Percentiles rank a stretch among this genome's conserved stretches.
Conservation (phyloP, 2,797 vertebrate species). For the Tapirus indicus region DNA sequence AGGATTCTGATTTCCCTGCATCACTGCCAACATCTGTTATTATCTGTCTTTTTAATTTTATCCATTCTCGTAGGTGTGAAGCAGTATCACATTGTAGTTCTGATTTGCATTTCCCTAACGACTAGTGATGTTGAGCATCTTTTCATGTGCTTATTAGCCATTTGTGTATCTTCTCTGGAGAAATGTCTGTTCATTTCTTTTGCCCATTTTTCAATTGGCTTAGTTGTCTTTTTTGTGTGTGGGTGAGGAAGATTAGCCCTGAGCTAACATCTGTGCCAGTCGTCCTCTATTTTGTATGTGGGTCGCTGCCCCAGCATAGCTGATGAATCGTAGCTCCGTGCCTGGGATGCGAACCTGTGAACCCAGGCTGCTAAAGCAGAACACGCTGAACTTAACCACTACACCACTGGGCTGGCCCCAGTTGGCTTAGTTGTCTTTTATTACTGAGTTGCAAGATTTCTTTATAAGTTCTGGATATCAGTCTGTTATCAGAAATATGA, state of each 20-base stretch:
- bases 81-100: not conserved
- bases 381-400: no score
- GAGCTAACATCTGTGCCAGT: no score
- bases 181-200: not conserved
- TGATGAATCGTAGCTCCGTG: no score
- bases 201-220: not conserved
- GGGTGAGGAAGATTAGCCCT: no score
- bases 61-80: not conserved
- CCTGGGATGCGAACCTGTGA: no score
- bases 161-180: not conserved
- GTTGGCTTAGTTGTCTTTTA: not conserved
- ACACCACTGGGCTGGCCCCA: no score
- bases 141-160: not conserved
- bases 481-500: not conserved
- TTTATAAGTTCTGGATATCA: not conserved
- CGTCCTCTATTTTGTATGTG: no score
- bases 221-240: not conserved
- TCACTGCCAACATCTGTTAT: not conserved
- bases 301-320: no score
- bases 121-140: not conserved
- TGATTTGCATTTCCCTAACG: not conserved
- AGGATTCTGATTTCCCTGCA: not conserved
- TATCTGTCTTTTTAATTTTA: not conserved
- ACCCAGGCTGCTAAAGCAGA: no score
- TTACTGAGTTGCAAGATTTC: not conserved